These are phyloP conservation scores for Fulica atra DNA, from an alignment of 2,113 vertebrate species.

Conservation along the genomic window DNA sequence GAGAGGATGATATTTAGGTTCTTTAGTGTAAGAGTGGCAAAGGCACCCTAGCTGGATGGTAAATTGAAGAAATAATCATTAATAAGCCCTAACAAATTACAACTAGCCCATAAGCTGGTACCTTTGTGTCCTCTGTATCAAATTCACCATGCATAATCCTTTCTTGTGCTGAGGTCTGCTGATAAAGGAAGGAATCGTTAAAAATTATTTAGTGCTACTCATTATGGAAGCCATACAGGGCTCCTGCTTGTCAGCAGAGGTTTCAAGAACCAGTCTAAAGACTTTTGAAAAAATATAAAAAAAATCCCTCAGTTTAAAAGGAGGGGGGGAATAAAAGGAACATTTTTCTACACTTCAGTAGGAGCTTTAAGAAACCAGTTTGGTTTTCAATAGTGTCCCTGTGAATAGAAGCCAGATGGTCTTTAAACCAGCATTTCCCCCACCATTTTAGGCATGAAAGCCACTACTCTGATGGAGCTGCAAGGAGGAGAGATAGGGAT, in stretches of 20 bases:
- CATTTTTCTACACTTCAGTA: slow-evolving; percentile 17
- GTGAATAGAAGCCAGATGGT: slow-evolving; percentile 48
- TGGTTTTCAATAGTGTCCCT: slow-evolving; percentile 38
- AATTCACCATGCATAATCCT: slow-evolving; percentile 46
- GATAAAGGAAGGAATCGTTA: slow-evolving; percentile 63
- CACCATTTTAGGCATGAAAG: slow-evolving; percentile 61
- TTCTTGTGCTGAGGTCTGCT: slow-evolving; percentile 49
- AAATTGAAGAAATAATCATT: slow-evolving; percentile 10
- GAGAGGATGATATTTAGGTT: neutral
- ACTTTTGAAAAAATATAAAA: neutral
- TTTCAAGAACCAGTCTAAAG: neutral
- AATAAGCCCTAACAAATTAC: slow-evolving; percentile 36
- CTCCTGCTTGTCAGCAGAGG: slow-evolving; percentile 27
- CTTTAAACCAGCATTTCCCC: slow-evolving; percentile 39
- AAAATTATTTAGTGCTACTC: slow-evolving; percentile 53
- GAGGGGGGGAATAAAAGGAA: neutral
- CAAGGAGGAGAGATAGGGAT: slow-evolving; percentile 20
- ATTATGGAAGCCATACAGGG: slow-evolving; percentile 16
- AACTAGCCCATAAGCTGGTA: slow-evolving; percentile 26
- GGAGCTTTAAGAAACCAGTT: slow-evolving; percentile 26
- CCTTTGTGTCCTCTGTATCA: slow-evolving; percentile 35
- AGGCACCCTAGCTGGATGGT: neutral
- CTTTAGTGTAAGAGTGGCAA: neutral
- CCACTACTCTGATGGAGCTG: slow-evolving; percentile 1
- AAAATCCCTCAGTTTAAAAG: neutral